Conservation (phyloP, 2,113 vertebrate genomes). For the Calyptommatus sinebrachiatus region DNA sequence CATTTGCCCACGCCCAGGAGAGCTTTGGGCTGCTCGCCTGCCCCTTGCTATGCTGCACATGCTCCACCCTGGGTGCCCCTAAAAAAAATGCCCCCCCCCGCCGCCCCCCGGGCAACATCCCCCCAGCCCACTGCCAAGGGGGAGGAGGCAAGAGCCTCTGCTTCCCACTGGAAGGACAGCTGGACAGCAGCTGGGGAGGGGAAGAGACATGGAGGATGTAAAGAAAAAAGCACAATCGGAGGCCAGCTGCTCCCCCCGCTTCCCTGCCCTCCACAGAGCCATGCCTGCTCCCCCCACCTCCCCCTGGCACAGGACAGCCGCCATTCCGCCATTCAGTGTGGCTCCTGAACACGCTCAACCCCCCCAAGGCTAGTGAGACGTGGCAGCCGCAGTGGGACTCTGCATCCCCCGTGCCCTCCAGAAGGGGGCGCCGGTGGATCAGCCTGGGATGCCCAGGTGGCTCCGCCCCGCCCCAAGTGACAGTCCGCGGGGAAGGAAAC, state of each 20-base stretch:
- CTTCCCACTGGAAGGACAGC: too few species aligned
- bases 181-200: too few species aligned
- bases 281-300: not conserved
- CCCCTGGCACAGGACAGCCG: not conserved
- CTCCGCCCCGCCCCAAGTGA: not conserved
- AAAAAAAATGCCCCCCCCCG: not conserved
- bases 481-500: not conserved
- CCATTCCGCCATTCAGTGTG: not conserved
- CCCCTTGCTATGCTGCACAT: not conserved
- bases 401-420: not conserved
- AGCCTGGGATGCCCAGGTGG: not conserved
- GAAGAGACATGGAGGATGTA: too few species aligned
- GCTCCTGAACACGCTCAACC: not conserved
- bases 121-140: too few species aligned
- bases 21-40: too few species aligned
- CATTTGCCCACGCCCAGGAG: not conserved
- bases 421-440: not conserved
- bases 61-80: not conserved
- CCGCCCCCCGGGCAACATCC: too few species aligned
- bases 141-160: too few species aligned
- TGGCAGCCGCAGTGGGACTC: not conserved
- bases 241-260: too few species aligned
- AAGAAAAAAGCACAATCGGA: too few species aligned
- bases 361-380: not conserved
- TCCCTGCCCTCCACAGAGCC: not conserved